phyloP scores from a whole-genome alignment of 2,888 invertebrate genomes.

The Cabera pusaria region DNA sequence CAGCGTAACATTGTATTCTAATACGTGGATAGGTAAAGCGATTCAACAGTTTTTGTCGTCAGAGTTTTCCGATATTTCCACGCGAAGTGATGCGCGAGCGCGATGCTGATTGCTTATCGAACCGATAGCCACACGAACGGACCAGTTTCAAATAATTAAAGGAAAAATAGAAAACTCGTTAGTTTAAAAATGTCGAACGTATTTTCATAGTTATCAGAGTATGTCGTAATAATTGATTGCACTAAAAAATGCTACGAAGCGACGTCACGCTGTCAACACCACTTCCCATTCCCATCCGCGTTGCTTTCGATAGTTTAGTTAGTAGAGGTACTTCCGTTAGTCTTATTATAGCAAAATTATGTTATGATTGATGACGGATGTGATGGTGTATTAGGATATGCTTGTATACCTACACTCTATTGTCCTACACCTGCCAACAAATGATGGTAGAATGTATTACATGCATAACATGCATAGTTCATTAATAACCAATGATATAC shows the following conservation, averaged over 20 bases:
- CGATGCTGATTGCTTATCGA: constrained; percentile 20
- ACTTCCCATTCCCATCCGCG: constrained; percentile 53
- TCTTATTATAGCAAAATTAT: too few relatives aligned
- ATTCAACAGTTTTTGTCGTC: constrained; percentile 6
- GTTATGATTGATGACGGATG: too few relatives aligned
- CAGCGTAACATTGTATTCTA: too few relatives aligned
- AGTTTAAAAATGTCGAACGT: constrained; percentile 39
- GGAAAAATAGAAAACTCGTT: constrained; percentile 27
- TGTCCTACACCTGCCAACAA: too few relatives aligned
- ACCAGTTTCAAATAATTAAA: constrained; percentile 29
- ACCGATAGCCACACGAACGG: constrained; percentile 20
- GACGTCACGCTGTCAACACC: constrained; percentile 24
- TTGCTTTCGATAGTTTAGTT: too few relatives aligned
- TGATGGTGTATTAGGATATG: too few relatives aligned
- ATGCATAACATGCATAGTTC: too few relatives aligned
- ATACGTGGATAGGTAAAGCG: not conserved
- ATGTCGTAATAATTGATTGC: constrained; percentile 67
- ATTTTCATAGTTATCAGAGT: constrained; percentile 72
- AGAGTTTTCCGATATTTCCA: constrained; percentile 17
- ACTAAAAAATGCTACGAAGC: constrained; percentile 44
- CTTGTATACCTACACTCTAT: too few relatives aligned
- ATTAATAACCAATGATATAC: too few relatives aligned
- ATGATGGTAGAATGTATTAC: too few relatives aligned
- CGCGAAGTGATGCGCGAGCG: constrained; percentile 12
- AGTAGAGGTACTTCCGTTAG: too few relatives aligned